Base-by-base conservation (phyloP, 2,888 invertebrate genomes). In the Sisyra terminalis region DNA sequence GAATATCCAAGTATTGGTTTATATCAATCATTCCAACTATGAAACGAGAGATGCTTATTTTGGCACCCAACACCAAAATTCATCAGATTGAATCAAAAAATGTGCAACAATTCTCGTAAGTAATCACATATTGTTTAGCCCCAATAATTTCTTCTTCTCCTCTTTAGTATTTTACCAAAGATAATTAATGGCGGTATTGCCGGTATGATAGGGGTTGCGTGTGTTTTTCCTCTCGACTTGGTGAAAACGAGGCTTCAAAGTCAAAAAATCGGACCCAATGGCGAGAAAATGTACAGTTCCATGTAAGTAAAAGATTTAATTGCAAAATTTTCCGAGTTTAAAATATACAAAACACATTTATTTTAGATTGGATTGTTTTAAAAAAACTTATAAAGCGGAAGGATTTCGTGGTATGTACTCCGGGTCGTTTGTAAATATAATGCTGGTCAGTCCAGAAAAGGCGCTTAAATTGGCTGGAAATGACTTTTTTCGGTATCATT, bases 391-490 rank as follows among this genome's bases (percentile, higher is more conserved):
- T 59, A 70, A 67, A 43, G 79, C 86, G 11, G 97, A 97, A 61
- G 97, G 97, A 1, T 94, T 93, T 61, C 85, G 93, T 60, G 96
- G 96, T 53, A 96, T 97, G 96, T 97, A 97, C 63, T 78, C 90
- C 54, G 97, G 97, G 2, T 94, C 94, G 0, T 94, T 80, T n/a
- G 97, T 98, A 2, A 98, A 98, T 65, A 90, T 98, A 54, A 65
- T 98, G 24, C 74, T 98, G 43, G 96, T 98, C 47, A 98, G 98
- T 1, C 98, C 98, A 0, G 98, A 98, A 64, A 98, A 98, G 60
- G 97, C 96, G 2, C 98, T 98, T 55, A 98, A 98, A 67, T 70
- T 98, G 47, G 88, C 97, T 4, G 94, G 93, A 40, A 98, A 98
- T 64, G 98, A 98, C 62, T 85, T 87, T 65, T 97, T 98, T 69